phyloP scores from a whole-genome alignment of 2,797 vertebrate genomes.

The Helicolenus hilgendorfi region DNA sequence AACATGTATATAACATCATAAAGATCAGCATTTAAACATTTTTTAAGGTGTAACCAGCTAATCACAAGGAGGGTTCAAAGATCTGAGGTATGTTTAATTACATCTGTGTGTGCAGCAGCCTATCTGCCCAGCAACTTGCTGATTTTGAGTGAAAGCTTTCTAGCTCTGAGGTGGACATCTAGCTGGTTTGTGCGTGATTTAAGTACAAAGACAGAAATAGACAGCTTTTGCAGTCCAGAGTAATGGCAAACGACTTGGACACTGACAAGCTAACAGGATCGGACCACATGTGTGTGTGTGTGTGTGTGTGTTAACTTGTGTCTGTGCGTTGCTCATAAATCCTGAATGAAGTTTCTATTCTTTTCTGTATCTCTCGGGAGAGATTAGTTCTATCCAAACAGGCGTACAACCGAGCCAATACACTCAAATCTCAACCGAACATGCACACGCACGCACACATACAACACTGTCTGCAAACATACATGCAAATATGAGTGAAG shows the following conservation, averaged over 20 bases:
- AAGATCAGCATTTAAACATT: too few relatives aligned
- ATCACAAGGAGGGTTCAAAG: too few relatives aligned
- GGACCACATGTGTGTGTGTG: neutral
- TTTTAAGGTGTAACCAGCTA: too few relatives aligned
- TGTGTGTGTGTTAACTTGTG: neutral
- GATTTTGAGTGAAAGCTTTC: neutral
- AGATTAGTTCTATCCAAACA: conserved; percentile 48
- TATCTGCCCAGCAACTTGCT: neutral
- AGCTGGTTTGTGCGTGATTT: neutral
- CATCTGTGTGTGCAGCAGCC: neutral
- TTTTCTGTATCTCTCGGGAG: conserved; percentile 22
- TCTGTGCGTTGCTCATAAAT: conserved; percentile 53
- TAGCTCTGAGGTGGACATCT: neutral
- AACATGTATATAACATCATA: too few relatives aligned
- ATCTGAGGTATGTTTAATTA: neutral
- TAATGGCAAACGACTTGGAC: conserved; percentile 21
- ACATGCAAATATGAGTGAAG: conserved; percentile 28
- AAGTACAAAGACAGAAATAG: conserved; percentile 25
- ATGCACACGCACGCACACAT: neutral
- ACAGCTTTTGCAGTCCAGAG: neutral
- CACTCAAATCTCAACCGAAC: neutral
- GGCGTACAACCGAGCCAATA: neutral
- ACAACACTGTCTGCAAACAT: neutral
- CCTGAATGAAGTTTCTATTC: conserved; percentile 63
- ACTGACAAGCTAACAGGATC: conserved; percentile 9